Base-by-base conservation (phyloP, 1,140 invertebrate genomes). In the Eurosta solidaginis region DNA sequence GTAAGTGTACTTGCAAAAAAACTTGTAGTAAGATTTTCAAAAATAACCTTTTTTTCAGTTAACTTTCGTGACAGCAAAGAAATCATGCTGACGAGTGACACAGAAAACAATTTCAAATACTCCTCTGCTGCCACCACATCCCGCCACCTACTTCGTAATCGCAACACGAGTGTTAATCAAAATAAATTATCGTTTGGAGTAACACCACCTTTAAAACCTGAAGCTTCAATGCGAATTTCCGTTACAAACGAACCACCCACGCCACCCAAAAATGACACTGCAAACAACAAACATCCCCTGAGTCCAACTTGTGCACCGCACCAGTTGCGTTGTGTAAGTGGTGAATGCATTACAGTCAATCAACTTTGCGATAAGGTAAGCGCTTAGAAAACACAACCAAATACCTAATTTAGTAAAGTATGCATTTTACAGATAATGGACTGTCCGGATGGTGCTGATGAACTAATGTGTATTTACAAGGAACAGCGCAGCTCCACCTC, bases 401-500 rank as follows among this genome's bases (percentile, higher is more conserved):
- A 22, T 59, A 12, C 27, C 29, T 10, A 12, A 27, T 3, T 68
- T 40, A n/a, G 59, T 68, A n/a, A 59, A 74, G 68, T 74, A 36
- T 74, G 22, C 3, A 22, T 74, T 22, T 78, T 76, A 17, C 20
- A 88, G 78, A 89, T 89, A 80, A 88, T 89, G 22, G 91, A 92
- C 85, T 92, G 91, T 82, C 87, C 89, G 2, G 91, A 92, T 86
- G 90, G 91, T 42, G 90, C 91, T 6, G 91, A 92, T 80, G 91
- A 92, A 80, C 88, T 91, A 59, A 91, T 91, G 83, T 92, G 91
- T 80, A 81, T 84, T 36, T 88, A 87, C 73, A 80, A 85, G 1
- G 85, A 87, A n/a, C 80, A 82, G 78, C 17, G 74, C 74, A 52
- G 22, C 54, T 49, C 77, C 14, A 78, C 76, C 17, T 54, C 81